Evolutionary conservation across 2,113 vertebrate species (phyloP).

Genomic region (Lichenostomus cassidix): DNA sequence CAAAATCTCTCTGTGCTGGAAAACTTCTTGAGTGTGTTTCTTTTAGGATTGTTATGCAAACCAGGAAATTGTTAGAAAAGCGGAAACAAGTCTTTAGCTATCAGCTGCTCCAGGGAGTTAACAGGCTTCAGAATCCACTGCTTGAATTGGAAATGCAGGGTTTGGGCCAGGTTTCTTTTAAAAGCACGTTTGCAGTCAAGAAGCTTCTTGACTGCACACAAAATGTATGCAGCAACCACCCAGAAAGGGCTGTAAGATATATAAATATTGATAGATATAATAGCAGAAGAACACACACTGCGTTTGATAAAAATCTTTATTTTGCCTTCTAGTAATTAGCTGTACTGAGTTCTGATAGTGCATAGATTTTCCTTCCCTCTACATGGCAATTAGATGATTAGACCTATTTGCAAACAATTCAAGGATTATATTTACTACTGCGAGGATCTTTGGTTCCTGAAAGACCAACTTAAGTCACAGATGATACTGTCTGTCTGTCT

Average conservation of each 20-base stretch:
- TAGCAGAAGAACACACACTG: background rate
- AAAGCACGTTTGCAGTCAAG: background rate
- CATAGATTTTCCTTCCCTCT: conserved; percentile 20
- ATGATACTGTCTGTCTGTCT: background rate
- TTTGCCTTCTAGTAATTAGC: conserved; percentile 20
- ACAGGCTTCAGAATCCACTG: conserved; percentile 31
- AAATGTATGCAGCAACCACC: background rate
- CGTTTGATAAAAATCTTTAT: conserved; percentile 31
- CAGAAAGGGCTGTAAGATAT: conserved; percentile 23
- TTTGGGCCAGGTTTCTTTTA: background rate
- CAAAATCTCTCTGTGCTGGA: background rate
- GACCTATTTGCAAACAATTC: conserved; percentile 39
- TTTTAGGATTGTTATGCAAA: conserved; percentile 57
- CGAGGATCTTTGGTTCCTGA: conserved; percentile 2
- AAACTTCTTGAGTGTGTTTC: conserved; percentile 46
- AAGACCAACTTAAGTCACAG: background rate
- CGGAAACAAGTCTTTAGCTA: conserved; percentile 64
- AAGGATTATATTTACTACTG: background rate
- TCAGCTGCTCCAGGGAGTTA: conserved; percentile 59
- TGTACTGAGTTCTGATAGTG: background rate
- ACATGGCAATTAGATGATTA: conserved; percentile 30
- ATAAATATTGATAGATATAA: conserved; percentile 20
- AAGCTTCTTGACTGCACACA: background rate
- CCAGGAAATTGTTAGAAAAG: conserved; percentile 58
- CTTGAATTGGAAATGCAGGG: conserved; percentile 7